phyloP scores from a whole-genome alignment of 2,797 vertebrate species.

The Philypnodon macrostomus region DNA sequence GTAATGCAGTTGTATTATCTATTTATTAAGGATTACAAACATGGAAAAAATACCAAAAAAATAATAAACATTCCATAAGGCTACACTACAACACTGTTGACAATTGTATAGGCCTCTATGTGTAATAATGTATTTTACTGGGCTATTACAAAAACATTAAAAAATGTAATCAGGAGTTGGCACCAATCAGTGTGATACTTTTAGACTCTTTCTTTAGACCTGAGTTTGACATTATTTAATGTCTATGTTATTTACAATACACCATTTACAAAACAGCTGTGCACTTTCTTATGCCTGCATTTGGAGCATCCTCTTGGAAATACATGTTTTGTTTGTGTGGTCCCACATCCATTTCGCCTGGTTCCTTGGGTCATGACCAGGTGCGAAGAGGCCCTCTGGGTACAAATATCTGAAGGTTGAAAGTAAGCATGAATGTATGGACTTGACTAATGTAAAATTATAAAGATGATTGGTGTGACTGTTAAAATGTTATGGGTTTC shows the following conservation, averaged over 20 bases:
- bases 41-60: constrained; percentile 55
- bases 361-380: constrained; percentile 23
- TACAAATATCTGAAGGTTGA: constrained; percentile 16
- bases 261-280: constrained; percentile 6
- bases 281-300: constrained; percentile 12
- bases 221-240: constrained; percentile 37
- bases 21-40: constrained; percentile 67
- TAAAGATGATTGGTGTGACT: constrained; percentile 26
- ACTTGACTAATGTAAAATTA: constrained; percentile 25
- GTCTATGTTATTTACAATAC: constrained; percentile 4
- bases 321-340: constrained; percentile 17
- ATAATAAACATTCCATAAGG: constrained; percentile 46
- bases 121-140: neutral
- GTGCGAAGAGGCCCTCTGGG: constrained; percentile 18
- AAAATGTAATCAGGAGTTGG: constrained; percentile 51
- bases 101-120: constrained; percentile 17
- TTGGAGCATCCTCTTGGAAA: constrained; percentile 16
- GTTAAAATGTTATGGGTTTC: constrained; percentile 20
- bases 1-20: constrained; percentile 23
- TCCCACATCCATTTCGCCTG: constrained; percentile 27
- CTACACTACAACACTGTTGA: constrained; percentile 42
- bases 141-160: constrained; percentile 26
- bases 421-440: constrained; percentile 24
- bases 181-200: constrained; percentile 42
- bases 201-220: constrained; percentile 27